Evolutionary conservation across 2,888 invertebrate genomes (phyloP).

Genomic region (Lithodes maja): DNA sequence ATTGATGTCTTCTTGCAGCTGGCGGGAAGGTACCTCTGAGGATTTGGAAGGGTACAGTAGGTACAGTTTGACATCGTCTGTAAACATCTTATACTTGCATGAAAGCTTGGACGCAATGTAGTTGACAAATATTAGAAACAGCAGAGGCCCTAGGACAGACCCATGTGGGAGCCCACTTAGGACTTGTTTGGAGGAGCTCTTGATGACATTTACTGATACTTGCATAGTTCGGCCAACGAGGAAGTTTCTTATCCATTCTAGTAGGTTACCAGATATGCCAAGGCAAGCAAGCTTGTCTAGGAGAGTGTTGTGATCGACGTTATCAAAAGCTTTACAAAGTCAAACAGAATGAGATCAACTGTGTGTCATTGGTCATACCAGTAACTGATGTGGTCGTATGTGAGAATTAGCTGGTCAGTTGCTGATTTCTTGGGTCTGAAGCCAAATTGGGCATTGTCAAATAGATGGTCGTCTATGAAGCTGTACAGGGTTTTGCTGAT

Average conservation of each 20-base stretch:
- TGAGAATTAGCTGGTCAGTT: conserved; percentile 18
- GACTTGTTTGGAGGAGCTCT: not conserved
- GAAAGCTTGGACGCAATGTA: no score
- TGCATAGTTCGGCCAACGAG: not conserved
- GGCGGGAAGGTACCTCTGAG: no score
- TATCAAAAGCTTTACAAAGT: conserved; percentile 50
- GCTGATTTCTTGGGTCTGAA: conserved; percentile 6
- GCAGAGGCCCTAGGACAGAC: conserved; percentile 32
- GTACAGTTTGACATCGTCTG: no score
- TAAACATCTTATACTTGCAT: no score
- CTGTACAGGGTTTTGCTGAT: not conserved
- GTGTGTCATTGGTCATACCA: conserved; percentile 23
- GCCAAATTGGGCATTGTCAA: not conserved
- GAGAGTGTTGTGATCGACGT: conserved; percentile 6
- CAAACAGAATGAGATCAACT: conserved; percentile 42
- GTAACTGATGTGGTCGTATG: conserved; percentile 2
- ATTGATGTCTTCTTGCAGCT: no score
- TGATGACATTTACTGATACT: not conserved
- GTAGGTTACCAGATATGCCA: not conserved
- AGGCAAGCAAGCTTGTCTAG: not conserved
- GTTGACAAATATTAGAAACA: not conserved
- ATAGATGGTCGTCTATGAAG: not conserved
- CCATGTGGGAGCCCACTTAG: conserved; percentile 43
- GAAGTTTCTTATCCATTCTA: conserved; percentile 28
- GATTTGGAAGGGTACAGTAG: no score